These are phyloP conservation scores for Drosophila ezoana DNA, from an alignment of 2,888 invertebrate genomes.

Conservation along the genomic window DNA sequence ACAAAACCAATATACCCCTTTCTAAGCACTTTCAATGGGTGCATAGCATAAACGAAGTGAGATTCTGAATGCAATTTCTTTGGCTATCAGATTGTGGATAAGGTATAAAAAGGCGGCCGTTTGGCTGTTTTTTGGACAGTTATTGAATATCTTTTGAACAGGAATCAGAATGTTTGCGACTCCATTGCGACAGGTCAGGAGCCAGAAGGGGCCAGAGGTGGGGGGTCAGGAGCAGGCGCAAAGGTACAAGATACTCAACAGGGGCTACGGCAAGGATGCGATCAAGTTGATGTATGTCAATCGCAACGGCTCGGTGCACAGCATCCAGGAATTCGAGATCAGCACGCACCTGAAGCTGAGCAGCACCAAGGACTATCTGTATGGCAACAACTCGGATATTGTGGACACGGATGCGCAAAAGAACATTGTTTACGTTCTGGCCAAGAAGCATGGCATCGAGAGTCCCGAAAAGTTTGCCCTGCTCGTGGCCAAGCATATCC, in stretches of 20 bases:
- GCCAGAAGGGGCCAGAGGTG: background rate
- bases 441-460: slow-evolving; percentile 91
- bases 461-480: slow-evolving; percentile 92
- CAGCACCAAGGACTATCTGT: slow-evolving; percentile 89
- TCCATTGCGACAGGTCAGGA: slow-evolving; percentile 54
- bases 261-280: slow-evolving; percentile 88
- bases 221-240: slow-evolving; percentile 14
- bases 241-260: slow-evolving; percentile 78
- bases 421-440: slow-evolving; percentile 92
- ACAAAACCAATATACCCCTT: no score
- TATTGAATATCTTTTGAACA: background rate
- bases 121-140: background rate
- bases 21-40: no score
- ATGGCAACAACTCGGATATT: slow-evolving; percentile 90
- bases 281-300: slow-evolving; percentile 90
- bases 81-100: background rate
- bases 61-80: background rate
- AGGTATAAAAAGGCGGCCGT: background rate
- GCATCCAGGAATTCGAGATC: slow-evolving; percentile 91
- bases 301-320: slow-evolving; percentile 88
- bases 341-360: slow-evolving; percentile 89
- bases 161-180: slow-evolving; percentile 71
- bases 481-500: slow-evolving; percentile 90
- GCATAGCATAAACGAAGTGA: background rate
- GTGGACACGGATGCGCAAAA: slow-evolving; percentile 94